Conservation (phyloP, 2,113 vertebrate genomes). For the Empidonax traillii region DNA sequence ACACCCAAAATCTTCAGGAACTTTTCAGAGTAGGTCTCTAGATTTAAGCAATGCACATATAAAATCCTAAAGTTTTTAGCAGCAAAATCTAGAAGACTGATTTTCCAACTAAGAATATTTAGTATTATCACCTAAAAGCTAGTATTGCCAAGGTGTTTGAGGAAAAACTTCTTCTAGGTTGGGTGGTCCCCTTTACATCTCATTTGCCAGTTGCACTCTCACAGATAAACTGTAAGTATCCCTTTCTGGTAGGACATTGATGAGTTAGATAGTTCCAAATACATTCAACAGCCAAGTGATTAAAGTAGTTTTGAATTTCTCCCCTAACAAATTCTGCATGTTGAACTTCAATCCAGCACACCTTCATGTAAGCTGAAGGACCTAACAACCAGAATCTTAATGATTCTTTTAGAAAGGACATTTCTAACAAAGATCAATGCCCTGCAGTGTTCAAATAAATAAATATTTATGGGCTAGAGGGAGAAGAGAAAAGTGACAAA, state of each 20-base stretch:
- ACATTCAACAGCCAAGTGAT: background rate
- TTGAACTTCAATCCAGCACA: background rate
- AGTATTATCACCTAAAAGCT: background rate
- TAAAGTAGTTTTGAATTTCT: background rate
- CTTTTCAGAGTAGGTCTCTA: background rate
- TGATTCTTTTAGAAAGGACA: background rate
- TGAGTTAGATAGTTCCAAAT: background rate
- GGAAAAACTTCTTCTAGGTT: background rate
- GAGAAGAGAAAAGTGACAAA: background rate
- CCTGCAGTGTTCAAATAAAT: background rate
- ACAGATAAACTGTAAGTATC: background rate
- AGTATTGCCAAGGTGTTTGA: background rate
- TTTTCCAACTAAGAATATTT: background rate
- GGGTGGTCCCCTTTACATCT: background rate
- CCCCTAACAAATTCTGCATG: background rate
- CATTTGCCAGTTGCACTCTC: background rate
- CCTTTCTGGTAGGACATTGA: background rate
- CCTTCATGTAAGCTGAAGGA: background rate
- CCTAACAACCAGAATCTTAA: background rate
- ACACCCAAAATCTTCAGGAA: background rate
- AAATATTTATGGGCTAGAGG: background rate
- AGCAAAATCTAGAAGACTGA: background rate
- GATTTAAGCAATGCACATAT: background rate
- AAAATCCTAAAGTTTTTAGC: background rate
- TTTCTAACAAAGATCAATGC: background rate